Evolutionary conservation across 1,140 invertebrate species (phyloP).

Genomic region (Ganaspis sp.): DNA sequence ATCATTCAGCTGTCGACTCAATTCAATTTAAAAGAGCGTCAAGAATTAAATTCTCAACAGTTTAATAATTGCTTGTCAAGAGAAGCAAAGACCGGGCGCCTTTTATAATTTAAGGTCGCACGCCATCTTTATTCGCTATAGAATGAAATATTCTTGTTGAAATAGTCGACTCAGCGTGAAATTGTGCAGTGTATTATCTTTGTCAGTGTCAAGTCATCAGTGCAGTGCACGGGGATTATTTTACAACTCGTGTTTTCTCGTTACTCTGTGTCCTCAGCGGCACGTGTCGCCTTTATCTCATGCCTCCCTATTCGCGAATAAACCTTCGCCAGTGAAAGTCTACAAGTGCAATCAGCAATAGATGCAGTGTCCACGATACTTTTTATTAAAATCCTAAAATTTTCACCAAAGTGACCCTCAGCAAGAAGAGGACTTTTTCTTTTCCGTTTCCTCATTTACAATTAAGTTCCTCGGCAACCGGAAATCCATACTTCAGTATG

Average conservation of each 20-base stretch:
- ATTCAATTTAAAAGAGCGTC: background rate
- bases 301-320: background rate
- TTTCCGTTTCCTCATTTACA: conserved; percentile 62
- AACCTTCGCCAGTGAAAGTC: background rate
- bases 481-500: conserved; percentile 53
- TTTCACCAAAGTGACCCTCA: conserved; percentile 55
- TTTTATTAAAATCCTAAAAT: conserved; percentile 37
- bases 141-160: background rate
- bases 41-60: background rate
- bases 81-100: background rate
- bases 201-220: background rate
- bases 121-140: conserved; percentile 22
- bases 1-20: conserved; percentile 1
- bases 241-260: background rate
- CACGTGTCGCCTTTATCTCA: background rate
- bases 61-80: background rate
- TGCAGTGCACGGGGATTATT: background rate
- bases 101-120: background rate
- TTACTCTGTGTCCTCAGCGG: background rate
- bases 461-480: background rate
- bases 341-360: background rate
- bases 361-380: background rate
- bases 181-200: background rate
- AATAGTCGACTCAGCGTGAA: background rate
- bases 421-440: conserved; percentile 56